phyloP scores from a whole-genome alignment of 2,797 vertebrate genomes.

The Crax fasciolata region DNA sequence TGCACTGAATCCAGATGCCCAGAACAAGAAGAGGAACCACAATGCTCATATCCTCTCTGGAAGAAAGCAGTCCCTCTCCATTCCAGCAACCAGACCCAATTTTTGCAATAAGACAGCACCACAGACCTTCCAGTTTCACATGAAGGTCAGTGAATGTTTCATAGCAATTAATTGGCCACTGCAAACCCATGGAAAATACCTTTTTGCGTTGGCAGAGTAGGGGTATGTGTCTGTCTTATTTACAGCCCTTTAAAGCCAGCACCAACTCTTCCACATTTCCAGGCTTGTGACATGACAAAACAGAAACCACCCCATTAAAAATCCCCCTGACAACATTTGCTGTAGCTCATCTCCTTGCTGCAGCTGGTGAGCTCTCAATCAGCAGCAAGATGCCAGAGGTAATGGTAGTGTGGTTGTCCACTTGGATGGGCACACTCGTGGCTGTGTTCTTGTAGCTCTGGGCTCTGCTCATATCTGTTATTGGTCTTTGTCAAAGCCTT shows the following conservation, averaged over 20 bases:
- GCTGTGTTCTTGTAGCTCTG: not conserved
- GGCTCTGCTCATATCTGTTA: not conserved
- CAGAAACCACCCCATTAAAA: not conserved
- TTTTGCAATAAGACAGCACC: not conserved
- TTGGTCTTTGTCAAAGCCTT: not conserved
- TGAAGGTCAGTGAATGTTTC: not conserved
- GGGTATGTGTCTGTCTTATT: not conserved
- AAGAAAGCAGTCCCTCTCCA: not conserved
- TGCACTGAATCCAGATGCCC: conserved; percentile 25
- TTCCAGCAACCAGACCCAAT: not conserved
- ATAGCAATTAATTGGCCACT: not conserved
- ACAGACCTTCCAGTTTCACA: not conserved
- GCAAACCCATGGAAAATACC: not conserved
- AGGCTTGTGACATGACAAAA: not conserved
- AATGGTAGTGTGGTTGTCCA: not conserved
- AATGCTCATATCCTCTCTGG: not conserved
- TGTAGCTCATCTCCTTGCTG: not conserved
- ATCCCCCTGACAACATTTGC: not conserved
- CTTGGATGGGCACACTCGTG: not conserved
- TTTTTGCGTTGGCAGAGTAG: not conserved
- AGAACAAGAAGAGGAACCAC: not conserved
- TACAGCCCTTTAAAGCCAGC: not conserved
- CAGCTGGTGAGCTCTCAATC: not conserved
- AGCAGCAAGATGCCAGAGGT: not conserved
- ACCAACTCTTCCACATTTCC: not conserved